Conservation (phyloP, 2,113 vertebrate species). For the Desmodus rotundus region DNA sequence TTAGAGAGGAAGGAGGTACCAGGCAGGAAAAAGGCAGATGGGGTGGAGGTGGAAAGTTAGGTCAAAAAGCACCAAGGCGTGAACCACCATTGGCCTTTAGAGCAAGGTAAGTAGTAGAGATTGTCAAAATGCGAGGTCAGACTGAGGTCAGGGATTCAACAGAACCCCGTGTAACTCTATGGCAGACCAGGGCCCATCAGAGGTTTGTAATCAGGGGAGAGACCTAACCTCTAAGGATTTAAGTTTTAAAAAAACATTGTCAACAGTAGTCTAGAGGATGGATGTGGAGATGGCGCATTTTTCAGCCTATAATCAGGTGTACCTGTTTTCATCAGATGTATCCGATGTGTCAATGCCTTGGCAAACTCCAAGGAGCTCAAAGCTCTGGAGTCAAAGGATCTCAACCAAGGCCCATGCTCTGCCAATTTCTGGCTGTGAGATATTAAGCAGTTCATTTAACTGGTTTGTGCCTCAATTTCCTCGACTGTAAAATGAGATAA, state of each 20-base stretch:
- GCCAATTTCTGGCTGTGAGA: not conserved
- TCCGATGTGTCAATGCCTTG: not conserved
- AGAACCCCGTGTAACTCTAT: not conserved
- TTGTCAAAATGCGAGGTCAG: not conserved
- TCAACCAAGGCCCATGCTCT: not conserved
- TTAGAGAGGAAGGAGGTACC: not conserved
- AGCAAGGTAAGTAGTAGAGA: not conserved
- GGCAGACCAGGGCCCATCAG: not conserved
- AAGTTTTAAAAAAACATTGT: not conserved
- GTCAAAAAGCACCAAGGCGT: not conserved
- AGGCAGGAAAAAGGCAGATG: not conserved
- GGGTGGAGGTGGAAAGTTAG: not conserved
- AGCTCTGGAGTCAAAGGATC: not conserved
- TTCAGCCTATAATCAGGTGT: not conserved
- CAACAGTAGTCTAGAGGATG: not conserved
- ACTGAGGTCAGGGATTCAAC: not conserved
- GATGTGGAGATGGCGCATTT: not conserved
- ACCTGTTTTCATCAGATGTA: not conserved
- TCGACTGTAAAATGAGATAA: conserved; percentile 27
- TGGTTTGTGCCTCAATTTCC: not conserved
- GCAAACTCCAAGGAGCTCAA: not conserved
- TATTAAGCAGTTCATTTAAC: conserved; percentile 6
- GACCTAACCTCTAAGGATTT: not conserved
- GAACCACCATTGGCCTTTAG: not conserved
- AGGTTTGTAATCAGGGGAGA: not conserved